Percentiles rank a stretch among this genome's conserved stretches.
Evolutionary conservation across 2,888 invertebrate species (phyloP).

Genomic region (Euclidia mi): DNA sequence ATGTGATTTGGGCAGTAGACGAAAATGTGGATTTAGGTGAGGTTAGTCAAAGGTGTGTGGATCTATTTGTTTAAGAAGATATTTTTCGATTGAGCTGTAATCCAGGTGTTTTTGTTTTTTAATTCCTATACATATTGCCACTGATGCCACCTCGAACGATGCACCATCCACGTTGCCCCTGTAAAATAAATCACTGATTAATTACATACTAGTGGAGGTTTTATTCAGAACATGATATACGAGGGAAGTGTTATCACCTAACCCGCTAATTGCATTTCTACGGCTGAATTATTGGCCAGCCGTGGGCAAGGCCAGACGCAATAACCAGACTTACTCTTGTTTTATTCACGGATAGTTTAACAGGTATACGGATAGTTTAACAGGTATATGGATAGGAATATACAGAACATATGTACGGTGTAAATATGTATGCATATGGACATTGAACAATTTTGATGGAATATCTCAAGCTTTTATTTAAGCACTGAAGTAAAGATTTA

Average conservation of each 20-base stretch:
- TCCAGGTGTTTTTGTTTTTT: too few species aligned
- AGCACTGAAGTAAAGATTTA: too few species aligned
- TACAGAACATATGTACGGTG: constrained; percentile 26
- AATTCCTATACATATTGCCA: background rate
- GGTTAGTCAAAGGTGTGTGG: constrained; percentile 22
- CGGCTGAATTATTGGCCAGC: constrained; percentile 75
- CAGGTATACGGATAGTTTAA: too few species aligned
- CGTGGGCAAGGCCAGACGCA: constrained; percentile 51
- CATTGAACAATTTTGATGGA: too few species aligned
- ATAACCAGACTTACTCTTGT: constrained; percentile 45
- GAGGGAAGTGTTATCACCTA: constrained; percentile 75
- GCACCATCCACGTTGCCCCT: constrained; percentile 6
- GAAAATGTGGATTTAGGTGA: constrained; percentile 33
- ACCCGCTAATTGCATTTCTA: constrained; percentile 82
- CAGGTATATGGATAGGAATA: constrained; percentile 5
- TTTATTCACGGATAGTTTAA: constrained; percentile 47
- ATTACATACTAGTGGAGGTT: constrained; percentile 55
- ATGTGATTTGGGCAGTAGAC: constrained; percentile 32
- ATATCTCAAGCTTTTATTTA: too few species aligned
- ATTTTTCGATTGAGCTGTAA: background rate
- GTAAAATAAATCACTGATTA: constrained; percentile 50
- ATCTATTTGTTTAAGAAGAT: constrained; percentile 28
- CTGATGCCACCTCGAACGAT: background rate
- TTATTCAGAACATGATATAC: constrained; percentile 60
- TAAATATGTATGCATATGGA: background rate